These are phyloP conservation scores for Dasysyrphus tricinctus DNA, from an alignment of 2,888 invertebrate species.

Conservation along the genomic window DNA sequence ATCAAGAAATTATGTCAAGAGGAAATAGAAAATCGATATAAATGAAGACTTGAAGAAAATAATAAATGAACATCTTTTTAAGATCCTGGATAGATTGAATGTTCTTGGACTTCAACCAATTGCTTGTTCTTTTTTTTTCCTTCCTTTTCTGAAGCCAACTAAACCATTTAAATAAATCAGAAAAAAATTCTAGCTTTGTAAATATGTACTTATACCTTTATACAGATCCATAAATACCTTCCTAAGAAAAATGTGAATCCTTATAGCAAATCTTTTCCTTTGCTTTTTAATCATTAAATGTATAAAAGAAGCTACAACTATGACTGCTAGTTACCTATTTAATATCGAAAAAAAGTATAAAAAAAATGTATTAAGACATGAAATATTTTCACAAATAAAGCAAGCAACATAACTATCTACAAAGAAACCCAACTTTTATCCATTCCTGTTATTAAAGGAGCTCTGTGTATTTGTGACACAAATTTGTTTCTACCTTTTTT, in stretches of 20 bases:
- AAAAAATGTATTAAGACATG: background rate
- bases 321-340: background rate
- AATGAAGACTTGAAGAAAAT: conserved; percentile 22
- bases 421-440: conserved; percentile 1
- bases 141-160: background rate
- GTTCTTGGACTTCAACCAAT: conserved; percentile 17
- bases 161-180: conserved; percentile 17
- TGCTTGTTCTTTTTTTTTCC: background rate
- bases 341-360: background rate
- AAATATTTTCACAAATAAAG: background rate
- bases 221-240: background rate
- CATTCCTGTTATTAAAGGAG: conserved; percentile 14
- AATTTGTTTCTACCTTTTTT: conserved; percentile 2
- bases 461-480: conserved; percentile 22
- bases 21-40: conserved; percentile 22
- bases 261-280: background rate
- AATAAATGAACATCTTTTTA: background rate
- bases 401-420: background rate
- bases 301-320: background rate
- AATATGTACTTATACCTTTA: background rate
- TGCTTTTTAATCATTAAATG: background rate
- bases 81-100: background rate
- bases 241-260: background rate
- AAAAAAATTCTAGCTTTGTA: background rate
- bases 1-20: conserved; percentile 23